Base-by-base conservation (phyloP, 92 coral and sea anemone genomes). In the Phymanthus crucifer region DNA sequence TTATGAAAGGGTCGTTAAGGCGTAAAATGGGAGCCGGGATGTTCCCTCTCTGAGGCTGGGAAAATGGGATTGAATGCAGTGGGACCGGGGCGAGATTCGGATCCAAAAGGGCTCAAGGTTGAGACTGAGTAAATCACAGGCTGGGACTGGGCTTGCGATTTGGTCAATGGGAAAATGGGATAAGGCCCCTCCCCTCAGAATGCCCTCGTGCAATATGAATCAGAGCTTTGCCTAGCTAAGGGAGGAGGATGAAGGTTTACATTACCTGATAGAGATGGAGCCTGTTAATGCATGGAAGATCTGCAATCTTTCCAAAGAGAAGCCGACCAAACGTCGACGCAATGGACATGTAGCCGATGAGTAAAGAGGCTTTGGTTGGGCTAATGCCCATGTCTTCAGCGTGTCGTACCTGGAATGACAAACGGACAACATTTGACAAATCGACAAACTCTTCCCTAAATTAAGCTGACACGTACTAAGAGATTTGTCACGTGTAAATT, bases 311-410 rank as follows among this genome's bases (percentile, higher is more conserved):
- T 36, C 97, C 97, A 70, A 92, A 90, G 46, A 92, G 74, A 56
- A 92, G 87, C 36, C 97, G 88, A 21, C 97, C 94, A 45, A 85
- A 78, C 10, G 97, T 90, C 72, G 97, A 90, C 31, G 97, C 91
- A 78, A 90, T 88, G 14, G 97, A 90, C 75, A 92, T 66, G 74
- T 93, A 93, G 32, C 97, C 94, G 67, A 93, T 93, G 73, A 93
- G 83, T 57, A 93, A 87, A 64, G 97, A 93, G 77, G 94, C 94
- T 66, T 93, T 91, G 11, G 97, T 90, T 32, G 97, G 87, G 46
- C 77, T 67, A 52, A 89, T 73, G 52, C 84, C 86, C 46, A 93
- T 85, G 78, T 93, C 97, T 80, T 93, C 97, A 21, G 97, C 97
- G 82, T 93, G 92, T 32, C 97, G 87, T 61, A 90, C 94, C 97